Evolutionary conservation across 2,888 invertebrate genomes (phyloP).

Genomic region (Ennomos erosarius): DNA sequence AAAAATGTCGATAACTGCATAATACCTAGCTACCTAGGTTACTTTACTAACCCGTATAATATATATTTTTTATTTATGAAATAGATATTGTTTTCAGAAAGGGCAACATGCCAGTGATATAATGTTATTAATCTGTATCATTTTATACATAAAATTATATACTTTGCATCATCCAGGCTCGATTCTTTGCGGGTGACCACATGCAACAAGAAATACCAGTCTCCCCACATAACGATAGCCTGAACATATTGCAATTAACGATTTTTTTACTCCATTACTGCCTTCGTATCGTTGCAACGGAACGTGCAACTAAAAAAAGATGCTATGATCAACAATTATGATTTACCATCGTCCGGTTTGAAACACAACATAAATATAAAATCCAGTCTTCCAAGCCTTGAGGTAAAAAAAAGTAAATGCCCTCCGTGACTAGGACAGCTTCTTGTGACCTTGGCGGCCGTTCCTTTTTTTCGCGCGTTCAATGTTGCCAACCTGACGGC

Average conservation of each 20-base stretch:
- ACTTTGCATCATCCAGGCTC: slow-evolving; percentile 25
- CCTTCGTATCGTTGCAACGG: slow-evolving; percentile 35
- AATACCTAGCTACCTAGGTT: no score
- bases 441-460: slow-evolving; percentile 82
- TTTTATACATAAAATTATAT: slow-evolving; percentile 6
- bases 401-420: slow-evolving; percentile 77
- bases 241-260: slow-evolving; percentile 42
- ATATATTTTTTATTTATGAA: no score
- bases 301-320: slow-evolving; percentile 31
- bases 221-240: slow-evolving; percentile 39
- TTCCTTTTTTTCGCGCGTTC: slow-evolving; percentile 81
- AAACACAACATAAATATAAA: slow-evolving; percentile 51
- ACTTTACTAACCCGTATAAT: no score
- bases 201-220: slow-evolving; percentile 48
- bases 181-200: slow-evolving; percentile 40
- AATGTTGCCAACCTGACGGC: slow-evolving; percentile 80
- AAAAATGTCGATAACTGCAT: no score
- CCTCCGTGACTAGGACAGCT: slow-evolving; percentile 83
- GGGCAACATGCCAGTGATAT: slow-evolving; percentile 2
- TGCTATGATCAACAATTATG: slow-evolving; percentile 41
- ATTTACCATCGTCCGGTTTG: slow-evolving; percentile 38
- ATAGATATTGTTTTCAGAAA: no score
- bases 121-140: neutral
- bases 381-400: slow-evolving; percentile 62
- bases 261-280: slow-evolving; percentile 45